Evolutionary conservation across 2,113 vertebrate genomes (phyloP).

Genomic region (Pteruthius melanotis): DNA sequence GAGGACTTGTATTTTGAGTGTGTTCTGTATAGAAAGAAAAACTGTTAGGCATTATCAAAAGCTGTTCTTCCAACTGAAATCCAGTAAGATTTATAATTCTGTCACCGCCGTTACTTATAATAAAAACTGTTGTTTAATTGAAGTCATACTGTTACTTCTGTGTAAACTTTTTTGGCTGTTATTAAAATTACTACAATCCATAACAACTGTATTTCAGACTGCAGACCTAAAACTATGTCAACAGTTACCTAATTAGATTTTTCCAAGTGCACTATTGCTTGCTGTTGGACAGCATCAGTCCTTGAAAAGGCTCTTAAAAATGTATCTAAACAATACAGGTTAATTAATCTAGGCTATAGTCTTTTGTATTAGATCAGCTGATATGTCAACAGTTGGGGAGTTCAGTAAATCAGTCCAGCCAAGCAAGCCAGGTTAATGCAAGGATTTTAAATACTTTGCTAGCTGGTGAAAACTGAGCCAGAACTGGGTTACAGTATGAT

Average conservation of each 20-base stretch:
- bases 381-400: not conserved
- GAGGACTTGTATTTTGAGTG: not conserved
- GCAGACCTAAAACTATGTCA: not conserved
- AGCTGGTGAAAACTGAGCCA: not conserved
- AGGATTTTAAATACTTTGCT: not conserved
- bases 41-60: not conserved
- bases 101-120: not conserved
- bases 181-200: not conserved
- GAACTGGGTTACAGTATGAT: not conserved
- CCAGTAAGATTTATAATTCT: not conserved
- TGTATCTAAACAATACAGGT: not conserved
- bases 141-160: not conserved
- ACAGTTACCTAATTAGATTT: not conserved
- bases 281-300: not conserved
- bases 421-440: not conserved
- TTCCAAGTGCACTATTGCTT: not conserved
- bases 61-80: not conserved
- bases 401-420: not conserved
- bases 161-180: not conserved
- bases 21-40: not conserved
- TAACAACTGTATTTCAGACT: not conserved
- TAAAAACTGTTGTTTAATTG: not conserved
- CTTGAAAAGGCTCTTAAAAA: not conserved
- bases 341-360: not conserved
- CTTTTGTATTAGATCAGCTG: not conserved